Evolutionary conservation across 2,797 vertebrate species (phyloP).

Genomic region (Poecilia gillii): DNA sequence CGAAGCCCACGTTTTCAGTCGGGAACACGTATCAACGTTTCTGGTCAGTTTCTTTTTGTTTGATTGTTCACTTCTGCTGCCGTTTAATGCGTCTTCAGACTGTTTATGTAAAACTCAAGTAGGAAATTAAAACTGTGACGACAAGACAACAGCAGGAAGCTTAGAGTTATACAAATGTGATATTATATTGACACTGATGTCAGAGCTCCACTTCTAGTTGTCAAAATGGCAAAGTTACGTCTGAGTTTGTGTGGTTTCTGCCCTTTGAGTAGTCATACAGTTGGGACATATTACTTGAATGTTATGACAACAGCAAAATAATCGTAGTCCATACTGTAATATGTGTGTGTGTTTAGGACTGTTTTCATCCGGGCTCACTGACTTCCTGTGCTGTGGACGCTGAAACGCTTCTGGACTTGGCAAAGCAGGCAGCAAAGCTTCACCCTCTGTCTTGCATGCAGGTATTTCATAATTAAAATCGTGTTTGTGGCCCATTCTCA

Average conservation of each 20-base stretch:
- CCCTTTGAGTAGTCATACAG: background rate
- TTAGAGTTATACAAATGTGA: background rate
- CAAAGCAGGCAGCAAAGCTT: conserved; percentile 54
- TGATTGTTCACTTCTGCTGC: background rate
- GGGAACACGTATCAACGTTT: conserved; percentile 56
- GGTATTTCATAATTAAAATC: conserved; percentile 39
- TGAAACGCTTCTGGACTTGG: conserved; percentile 66
- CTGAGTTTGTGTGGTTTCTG: background rate
- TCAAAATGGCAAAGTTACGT: background rate
- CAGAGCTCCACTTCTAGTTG: background rate
- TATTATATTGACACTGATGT: background rate
- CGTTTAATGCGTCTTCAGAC: background rate
- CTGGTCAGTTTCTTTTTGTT: conserved; percentile 55
- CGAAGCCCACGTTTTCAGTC: conserved; percentile 54
- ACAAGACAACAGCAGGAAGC: background rate
- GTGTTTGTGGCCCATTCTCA: background rate
- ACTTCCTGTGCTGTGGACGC: background rate
- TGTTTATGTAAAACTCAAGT: background rate
- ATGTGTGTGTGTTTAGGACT: conserved; percentile 34
- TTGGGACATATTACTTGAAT: background rate
- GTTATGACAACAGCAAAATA: background rate
- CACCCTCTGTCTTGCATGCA: conserved; percentile 33
- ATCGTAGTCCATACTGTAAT: background rate
- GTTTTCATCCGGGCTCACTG: conserved; percentile 61
- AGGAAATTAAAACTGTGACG: background rate